A percentile compares a stretch with the other conserved stretches of the same genome.
phyloP scores from a whole-genome alignment of 2,113 vertebrate species.

The Crotophaga sulcirostris region DNA sequence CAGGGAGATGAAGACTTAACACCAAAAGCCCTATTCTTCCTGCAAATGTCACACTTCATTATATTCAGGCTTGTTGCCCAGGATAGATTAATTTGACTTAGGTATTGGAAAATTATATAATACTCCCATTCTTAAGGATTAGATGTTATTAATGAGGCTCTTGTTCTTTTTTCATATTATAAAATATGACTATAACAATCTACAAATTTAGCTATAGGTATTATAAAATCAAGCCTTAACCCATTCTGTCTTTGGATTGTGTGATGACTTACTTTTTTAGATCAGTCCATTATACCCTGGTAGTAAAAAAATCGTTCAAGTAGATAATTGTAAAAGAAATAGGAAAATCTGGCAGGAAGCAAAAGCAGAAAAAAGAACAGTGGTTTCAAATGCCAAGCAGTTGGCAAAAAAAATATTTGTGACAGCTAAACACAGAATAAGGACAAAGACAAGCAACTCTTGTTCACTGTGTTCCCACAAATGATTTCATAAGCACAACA shows the following conservation, averaged over 20 bases:
- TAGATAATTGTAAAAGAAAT: background rate
- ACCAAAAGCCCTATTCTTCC: background rate
- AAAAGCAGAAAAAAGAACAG: slow-evolving; percentile 1
- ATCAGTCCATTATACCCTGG: background rate
- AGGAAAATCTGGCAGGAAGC: slow-evolving; percentile 22
- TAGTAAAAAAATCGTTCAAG: background rate
- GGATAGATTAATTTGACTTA: background rate
- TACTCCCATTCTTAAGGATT: background rate
- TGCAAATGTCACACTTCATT: background rate
- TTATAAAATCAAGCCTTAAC: background rate
- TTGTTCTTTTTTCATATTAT: background rate
- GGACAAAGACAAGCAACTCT: background rate
- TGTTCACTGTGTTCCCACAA: background rate
- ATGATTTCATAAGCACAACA: background rate
- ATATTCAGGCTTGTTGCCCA: background rate
- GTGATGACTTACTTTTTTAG: background rate
- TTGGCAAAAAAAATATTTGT: background rate
- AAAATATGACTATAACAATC: background rate
- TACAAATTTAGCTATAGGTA: background rate
- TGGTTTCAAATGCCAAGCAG: background rate
- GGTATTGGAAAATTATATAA: background rate
- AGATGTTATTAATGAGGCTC: background rate
- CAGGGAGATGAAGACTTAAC: background rate
- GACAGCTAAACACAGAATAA: background rate
- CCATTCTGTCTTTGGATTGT: background rate